Base-by-base conservation (phyloP, 2,113 vertebrate species). In the Tapirus terrestris region DNA sequence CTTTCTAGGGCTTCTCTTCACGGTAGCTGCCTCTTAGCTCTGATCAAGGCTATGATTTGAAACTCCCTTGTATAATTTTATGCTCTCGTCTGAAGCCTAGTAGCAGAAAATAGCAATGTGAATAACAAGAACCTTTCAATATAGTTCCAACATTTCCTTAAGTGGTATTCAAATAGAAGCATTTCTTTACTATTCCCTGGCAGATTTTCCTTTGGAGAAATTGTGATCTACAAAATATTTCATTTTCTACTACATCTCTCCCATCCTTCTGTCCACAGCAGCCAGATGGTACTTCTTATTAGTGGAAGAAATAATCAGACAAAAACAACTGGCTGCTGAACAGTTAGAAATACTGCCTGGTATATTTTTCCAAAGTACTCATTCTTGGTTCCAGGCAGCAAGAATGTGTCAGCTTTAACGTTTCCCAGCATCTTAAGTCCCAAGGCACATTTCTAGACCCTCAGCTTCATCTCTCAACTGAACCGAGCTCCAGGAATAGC, bases 351-450 rank as follows among this genome's bases (percentile, higher is more conserved):
- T 89, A 96, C 33, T 83, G 58, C 85, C 87, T 4, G 91, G 97
- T 96, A 65, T 18, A 0, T 91, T 88, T 96, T 98, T 86, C 75
- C 86, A 91, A 82, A 94, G 75, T 95, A 86, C 16, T 98, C 83
- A 92, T 23, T 97, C 96, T 98, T 97, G 92, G 94, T 98, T 98
- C 97, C 86, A 93, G 92, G 85, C 82, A 96, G 86, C 86, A 98
- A 89, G 17, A 97, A 95, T 95, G 61, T 96, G 93, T 96, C 5
- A 31, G 51, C 96, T 98, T 97, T 98, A 98, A 98, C 94, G 96
- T 97, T 98, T 86, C 96, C 91, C 97, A 98, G 94, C 73, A 97
- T 96, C 96, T 92, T 98, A 98, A 97, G 91, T 94, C 86, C 70
- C 58, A 91, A 97, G 81, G 93, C 89, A 96, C 89, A 97, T 97